Evolutionary conservation across 2,797 vertebrate genomes (phyloP), one percentile per base, ranked within the genome.

Genomic region (Mormyrus hasselquistii): DNA sequence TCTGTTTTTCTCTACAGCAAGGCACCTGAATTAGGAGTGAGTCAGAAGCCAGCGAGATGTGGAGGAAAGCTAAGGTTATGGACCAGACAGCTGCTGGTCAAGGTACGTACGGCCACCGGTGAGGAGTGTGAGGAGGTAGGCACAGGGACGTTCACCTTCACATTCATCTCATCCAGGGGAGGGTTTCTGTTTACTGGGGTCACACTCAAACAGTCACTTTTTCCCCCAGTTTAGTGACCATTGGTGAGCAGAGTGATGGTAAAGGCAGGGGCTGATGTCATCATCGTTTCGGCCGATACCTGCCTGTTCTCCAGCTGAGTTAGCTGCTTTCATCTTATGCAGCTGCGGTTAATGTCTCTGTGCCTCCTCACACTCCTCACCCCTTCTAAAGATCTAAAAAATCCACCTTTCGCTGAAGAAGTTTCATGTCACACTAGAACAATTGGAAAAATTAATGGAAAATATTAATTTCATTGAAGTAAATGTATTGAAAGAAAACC

Each of bases 11-110:
- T 89, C 90, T 91, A 14, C 90, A 94, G 94, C 88, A 91, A 52
- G 53, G 38, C 41, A 10, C 16, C 87, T 89, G 59, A 65, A 49
- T 25, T 14, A 19, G 14, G 12, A 87, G 87, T 76, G 84, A 34
- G 34, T 12, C 38, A 49, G 87, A 41, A 5, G 8, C n/a, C 16
- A 57, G 29, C 90, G 94, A 92, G 90, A 96, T 96, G 95, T 94
- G 92, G 93, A 95, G 94, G 90, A 93, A 90, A 73, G 25, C 87
- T 4, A 94, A 93, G 88, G 91, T 85, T 87, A 34, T 89, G 0
- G 93, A 92, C 10, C 25, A 91, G 4, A 25, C 84, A 0, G 16
- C 88, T 41, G 88, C 69, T 83, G 94, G 92, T 91, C 90, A 89
- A 93, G 92, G 94, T 95, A 94, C n/a, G 88, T 14, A 34, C 2